Conservation (phyloP, 2,113 vertebrate genomes). For the Cryptotis parvus region DNA sequence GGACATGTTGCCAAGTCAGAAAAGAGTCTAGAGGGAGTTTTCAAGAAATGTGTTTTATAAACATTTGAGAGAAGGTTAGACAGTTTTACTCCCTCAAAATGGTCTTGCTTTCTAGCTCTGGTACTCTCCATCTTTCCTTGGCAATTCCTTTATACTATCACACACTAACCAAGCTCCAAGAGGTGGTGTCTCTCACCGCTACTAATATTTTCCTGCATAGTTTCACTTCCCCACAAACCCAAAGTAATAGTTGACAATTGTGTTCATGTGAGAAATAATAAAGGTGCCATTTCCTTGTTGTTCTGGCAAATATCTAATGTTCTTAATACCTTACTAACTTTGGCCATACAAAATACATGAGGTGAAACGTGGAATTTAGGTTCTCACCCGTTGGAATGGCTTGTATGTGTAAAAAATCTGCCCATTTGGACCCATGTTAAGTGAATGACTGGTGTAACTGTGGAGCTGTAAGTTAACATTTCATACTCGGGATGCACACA, state of each 20-base stretch:
- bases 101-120: not conserved
- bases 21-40: not conserved
- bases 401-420: not conserved
- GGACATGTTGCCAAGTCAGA: not conserved
- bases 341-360: slow-evolving; percentile 16
- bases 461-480: not conserved
- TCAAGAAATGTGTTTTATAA: not conserved
- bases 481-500: not conserved
- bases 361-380: not conserved
- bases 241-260: not conserved
- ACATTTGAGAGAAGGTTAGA: not conserved
- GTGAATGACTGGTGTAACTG: not conserved
- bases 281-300: not conserved
- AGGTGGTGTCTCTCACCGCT: not conserved
- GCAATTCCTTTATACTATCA: not conserved
- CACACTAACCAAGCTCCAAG: not conserved
- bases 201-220: not conserved
- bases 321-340: slow-evolving; percentile 23
- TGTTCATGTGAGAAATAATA: not conserved
- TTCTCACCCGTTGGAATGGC: not conserved
- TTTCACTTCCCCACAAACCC: not conserved
- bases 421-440: not conserved
- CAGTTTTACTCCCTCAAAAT: not conserved
- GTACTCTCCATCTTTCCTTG: not conserved
- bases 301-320: slow-evolving; percentile 17